phyloP scores from a whole-genome alignment of 2,797 vertebrate genomes.

The Otolemur crassicaudatus region DNA sequence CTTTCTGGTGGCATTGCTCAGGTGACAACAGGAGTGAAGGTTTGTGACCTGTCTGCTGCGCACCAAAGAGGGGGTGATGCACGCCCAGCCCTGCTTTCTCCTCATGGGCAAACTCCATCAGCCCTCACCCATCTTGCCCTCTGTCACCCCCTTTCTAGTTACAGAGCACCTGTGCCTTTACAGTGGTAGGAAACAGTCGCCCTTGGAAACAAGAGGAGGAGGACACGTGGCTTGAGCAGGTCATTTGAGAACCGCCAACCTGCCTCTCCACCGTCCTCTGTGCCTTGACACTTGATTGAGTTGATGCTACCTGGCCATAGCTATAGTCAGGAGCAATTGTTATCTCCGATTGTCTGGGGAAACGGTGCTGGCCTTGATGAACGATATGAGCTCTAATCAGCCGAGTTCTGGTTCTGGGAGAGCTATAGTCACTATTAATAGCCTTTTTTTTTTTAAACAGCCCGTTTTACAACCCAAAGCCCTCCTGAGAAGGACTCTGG shows the following conservation, averaged over 20 bases:
- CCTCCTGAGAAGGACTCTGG: not conserved
- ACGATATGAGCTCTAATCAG: too few species aligned
- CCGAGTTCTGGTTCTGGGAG: not conserved
- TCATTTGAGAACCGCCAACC: not conserved
- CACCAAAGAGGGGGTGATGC: too few species aligned
- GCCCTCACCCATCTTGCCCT: too few species aligned
- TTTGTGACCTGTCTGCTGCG: not conserved
- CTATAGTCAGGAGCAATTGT: not conserved
- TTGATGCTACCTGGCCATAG: too few species aligned
- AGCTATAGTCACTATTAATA: not conserved
- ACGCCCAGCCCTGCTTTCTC: not conserved
- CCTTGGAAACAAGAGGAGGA: not conserved
- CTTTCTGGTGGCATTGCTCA: not conserved
- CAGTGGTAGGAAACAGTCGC: accelerated
- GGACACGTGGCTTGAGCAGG: not conserved
- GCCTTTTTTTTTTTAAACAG: not conserved
- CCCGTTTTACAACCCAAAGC: not conserved
- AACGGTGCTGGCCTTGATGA: not conserved
- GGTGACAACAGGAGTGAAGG: not conserved
- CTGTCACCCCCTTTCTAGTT: not conserved
- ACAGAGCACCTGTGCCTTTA: not conserved
- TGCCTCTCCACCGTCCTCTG: accelerated
- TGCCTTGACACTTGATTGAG: accelerated
- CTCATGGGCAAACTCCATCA: too few species aligned
- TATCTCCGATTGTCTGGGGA: not conserved